phyloP scores from a whole-genome alignment of 2,113 vertebrate genomes.

The Tachysurus fulvidraco region DNA sequence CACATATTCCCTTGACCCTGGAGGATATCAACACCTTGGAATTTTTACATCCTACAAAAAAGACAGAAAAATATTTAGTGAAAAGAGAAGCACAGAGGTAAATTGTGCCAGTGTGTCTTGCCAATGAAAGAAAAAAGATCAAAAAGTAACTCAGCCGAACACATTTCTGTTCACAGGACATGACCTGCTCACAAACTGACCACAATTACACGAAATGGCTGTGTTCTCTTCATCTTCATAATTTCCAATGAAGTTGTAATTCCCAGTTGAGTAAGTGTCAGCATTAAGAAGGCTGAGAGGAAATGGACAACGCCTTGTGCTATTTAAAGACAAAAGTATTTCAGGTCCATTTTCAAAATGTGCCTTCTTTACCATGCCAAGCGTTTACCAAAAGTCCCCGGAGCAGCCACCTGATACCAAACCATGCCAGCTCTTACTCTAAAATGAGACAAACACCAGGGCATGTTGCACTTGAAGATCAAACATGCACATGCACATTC shows the following conservation, averaged over 20 bases:
- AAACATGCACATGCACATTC: not conserved
- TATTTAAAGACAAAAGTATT: conserved; percentile 71
- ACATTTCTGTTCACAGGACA: conserved; percentile 62
- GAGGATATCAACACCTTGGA: conserved; percentile 59
- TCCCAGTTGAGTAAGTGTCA: conserved; percentile 68
- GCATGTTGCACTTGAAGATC: conserved; percentile 18
- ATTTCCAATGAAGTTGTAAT: conserved; percentile 77
- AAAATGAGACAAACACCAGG: conserved; percentile 61
- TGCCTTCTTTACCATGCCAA: conserved; percentile 61
- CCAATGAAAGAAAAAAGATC: conserved; percentile 58
- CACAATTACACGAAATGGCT: conserved; percentile 71
- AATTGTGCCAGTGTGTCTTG: conserved; percentile 67
- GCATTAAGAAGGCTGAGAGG: conserved; percentile 61
- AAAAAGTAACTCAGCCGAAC: conserved; percentile 73
- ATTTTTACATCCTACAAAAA: conserved; percentile 48
- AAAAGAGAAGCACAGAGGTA: conserved; percentile 72
- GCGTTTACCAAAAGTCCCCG: conserved; percentile 68
- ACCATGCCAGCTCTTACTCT: conserved; percentile 62
- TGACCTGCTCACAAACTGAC: conserved; percentile 60
- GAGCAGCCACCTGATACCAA: conserved; percentile 66
- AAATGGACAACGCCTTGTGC: conserved; percentile 65
- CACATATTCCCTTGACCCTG: conserved; percentile 55
- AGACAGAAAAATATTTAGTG: conserved; percentile 62
- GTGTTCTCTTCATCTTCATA: conserved; percentile 67
- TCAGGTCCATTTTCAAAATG: conserved; percentile 68